These are phyloP conservation scores for Herminia tarsipennalis DNA, from an alignment of 2,888 invertebrate genomes.

Conservation along the genomic window DNA sequence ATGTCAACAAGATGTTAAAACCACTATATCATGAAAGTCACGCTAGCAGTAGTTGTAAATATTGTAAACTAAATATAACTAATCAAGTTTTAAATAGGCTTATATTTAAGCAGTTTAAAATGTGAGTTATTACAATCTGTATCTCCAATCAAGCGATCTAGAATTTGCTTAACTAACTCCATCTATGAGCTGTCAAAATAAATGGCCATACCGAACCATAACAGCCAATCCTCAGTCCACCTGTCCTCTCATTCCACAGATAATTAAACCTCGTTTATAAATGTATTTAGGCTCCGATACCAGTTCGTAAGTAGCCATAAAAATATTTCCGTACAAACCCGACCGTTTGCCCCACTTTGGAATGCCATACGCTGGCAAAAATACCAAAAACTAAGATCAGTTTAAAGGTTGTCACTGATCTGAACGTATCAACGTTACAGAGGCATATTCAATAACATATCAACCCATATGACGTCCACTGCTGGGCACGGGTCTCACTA, in stretches of 20 bases:
- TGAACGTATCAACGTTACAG: too few species aligned
- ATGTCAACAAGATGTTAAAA: too few species aligned
- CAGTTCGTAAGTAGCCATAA: conserved; percentile 22
- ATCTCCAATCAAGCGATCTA: neutral
- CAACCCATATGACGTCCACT: too few species aligned
- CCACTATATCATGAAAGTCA: too few species aligned
- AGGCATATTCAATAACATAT: too few species aligned
- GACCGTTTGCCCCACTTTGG: conserved; percentile 53
- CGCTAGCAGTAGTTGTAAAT: too few species aligned
- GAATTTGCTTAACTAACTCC: neutral
- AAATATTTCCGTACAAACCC: conserved; percentile 46
- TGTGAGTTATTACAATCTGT: too few species aligned
- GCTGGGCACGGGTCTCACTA: too few species aligned
- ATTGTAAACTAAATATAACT: too few species aligned
- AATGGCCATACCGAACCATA: neutral
- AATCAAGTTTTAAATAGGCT: too few species aligned
- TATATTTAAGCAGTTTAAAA: too few species aligned
- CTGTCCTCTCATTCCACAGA: conserved; percentile 8
- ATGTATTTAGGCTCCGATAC: conserved; percentile 29
- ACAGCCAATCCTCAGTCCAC: conserved; percentile 5
- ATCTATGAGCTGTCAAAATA: neutral
- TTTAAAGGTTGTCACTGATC: conserved; percentile 6
- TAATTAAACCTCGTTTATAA: conserved; percentile 6
- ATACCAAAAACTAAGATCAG: conserved; percentile 24
- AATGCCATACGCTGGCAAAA: conserved; percentile 37